Conservation (phyloP, 1,140 invertebrate genomes). For the Harlomillsia oculata region DNA sequence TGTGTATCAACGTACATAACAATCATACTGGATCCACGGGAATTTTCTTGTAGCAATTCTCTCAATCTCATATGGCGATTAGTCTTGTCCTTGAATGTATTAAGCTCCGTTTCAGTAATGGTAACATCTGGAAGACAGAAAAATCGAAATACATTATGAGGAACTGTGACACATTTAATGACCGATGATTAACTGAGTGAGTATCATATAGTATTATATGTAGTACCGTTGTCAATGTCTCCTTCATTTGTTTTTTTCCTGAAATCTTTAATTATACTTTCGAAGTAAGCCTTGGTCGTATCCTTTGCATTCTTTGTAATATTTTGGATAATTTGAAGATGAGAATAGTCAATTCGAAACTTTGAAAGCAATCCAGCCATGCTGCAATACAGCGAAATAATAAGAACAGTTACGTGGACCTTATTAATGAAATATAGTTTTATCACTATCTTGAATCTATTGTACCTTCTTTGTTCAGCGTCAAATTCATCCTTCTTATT, state of each 20-base stretch:
- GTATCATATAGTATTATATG: slow-evolving; percentile 16
- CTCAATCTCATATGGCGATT: slow-evolving; percentile 78
- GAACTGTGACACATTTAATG: neutral
- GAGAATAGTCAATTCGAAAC: slow-evolving; percentile 92
- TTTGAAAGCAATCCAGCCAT: slow-evolving; percentile 92
- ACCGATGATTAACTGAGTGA: neutral
- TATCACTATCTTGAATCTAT: neutral
- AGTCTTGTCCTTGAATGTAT: slow-evolving; percentile 79
- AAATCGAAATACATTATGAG: slow-evolving; percentile 38
- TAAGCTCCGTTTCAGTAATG: slow-evolving; percentile 72
- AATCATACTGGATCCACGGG: slow-evolving; percentile 70
- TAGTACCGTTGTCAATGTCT: slow-evolving; percentile 40
- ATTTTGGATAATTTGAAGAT: slow-evolving; percentile 79
- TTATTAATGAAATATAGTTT: neutral
- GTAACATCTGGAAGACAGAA: slow-evolving; percentile 42
- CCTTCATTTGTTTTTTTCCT: slow-evolving; percentile 48
- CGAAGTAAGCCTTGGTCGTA: slow-evolving; percentile 67
- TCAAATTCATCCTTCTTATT: slow-evolving; percentile 87
- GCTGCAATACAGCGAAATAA: slow-evolving; percentile 46
- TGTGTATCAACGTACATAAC: slow-evolving; percentile 74
- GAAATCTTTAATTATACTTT: slow-evolving; percentile 56
- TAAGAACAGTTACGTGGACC: neutral
- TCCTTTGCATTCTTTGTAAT: slow-evolving; percentile 63
- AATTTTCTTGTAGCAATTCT: slow-evolving; percentile 77
- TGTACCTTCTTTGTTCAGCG: slow-evolving; percentile 76